Conservation (phyloP, 2,797 vertebrate genomes). For the Halcyon chelicuti region DNA sequence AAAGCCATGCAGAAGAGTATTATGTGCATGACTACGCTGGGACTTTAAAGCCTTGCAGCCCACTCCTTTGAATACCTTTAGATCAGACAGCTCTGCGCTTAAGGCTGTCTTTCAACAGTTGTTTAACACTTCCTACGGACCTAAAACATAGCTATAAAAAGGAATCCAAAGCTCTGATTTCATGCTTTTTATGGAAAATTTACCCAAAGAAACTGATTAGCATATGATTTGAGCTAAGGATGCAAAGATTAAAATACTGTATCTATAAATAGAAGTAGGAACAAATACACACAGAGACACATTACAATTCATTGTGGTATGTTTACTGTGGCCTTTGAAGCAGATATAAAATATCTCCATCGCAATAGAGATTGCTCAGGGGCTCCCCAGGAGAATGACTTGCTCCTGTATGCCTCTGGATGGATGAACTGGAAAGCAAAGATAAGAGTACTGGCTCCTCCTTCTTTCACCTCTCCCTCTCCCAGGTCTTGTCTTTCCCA, state of each 20-base stretch:
- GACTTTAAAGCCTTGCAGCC: not conserved
- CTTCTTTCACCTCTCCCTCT: not conserved
- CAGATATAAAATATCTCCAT: not conserved
- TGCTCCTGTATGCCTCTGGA: not conserved
- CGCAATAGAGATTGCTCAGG: not conserved
- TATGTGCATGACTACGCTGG: not conserved
- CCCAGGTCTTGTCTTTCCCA: not conserved
- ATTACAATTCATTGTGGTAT: not conserved
- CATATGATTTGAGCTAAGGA: not conserved
- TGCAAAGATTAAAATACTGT: not conserved
- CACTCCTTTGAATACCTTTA: slow-evolving; percentile 35
- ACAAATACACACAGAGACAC: not conserved
- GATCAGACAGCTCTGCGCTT: not conserved
- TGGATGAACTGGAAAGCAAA: slow-evolving; percentile 5
- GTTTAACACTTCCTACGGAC: slow-evolving; percentile 33
- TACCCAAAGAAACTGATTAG: not conserved
- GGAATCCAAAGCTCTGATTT: slow-evolving; percentile 2
- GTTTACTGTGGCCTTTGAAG: slow-evolving; percentile 24
- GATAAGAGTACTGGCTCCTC: not conserved
- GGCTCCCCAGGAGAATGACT: not conserved
- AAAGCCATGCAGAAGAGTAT: not conserved
- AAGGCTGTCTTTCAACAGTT: slow-evolving; percentile 34
- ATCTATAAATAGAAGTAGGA: not conserved
- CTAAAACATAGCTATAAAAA: slow-evolving; percentile 24
- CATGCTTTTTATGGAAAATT: not conserved